Evolutionary conservation across 2,888 invertebrate genomes (phyloP).

Genomic region (Coelopa pilipes): DNA sequence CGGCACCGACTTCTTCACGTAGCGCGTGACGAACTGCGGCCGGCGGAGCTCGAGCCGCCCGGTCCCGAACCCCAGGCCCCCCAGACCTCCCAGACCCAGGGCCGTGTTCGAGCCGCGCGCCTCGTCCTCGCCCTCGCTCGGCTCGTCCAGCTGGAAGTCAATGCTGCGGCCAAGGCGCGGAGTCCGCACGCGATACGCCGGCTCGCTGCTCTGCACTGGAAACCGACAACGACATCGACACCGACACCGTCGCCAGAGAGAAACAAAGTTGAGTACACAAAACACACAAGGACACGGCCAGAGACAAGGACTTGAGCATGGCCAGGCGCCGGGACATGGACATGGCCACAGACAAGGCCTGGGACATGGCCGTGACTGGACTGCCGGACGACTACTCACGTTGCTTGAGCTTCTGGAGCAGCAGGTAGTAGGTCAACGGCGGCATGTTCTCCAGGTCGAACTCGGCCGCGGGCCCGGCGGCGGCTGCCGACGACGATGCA

Average conservation of each 20-base stretch:
- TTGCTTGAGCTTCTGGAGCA: constrained; percentile 58
- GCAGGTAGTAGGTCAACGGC: constrained; percentile 58
- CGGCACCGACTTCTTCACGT: constrained; percentile 67
- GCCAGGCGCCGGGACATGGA: not conserved
- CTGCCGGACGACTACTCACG: constrained; percentile 52
- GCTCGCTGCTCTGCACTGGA: constrained; percentile 60
- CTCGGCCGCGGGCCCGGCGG: constrained; percentile 47
- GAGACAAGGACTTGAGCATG: not conserved
- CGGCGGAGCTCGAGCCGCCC: constrained; percentile 21
- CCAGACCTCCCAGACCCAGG: no score
- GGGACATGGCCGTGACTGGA: no score
- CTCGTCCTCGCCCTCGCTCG: constrained; percentile 37
- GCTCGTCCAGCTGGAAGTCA: constrained; percentile 58
- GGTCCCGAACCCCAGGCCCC: constrained; percentile 53
- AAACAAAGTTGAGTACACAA: constrained; percentile 26
- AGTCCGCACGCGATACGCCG: constrained; percentile 60
- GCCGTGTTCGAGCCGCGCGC: constrained; percentile 25
- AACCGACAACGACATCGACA: no score
- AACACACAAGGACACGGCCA: constrained; percentile 37
- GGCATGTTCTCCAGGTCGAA: constrained; percentile 59
- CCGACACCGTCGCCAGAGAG: no score
- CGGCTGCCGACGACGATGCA: constrained; percentile 24
- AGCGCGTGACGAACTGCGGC: constrained; percentile 68
- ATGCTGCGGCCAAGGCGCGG: constrained; percentile 69
- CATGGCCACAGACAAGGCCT: not conserved